These are phyloP conservation scores for Amblyopsis rosae DNA, from an alignment of 2,113 vertebrate species.

Conservation along the genomic window DNA sequence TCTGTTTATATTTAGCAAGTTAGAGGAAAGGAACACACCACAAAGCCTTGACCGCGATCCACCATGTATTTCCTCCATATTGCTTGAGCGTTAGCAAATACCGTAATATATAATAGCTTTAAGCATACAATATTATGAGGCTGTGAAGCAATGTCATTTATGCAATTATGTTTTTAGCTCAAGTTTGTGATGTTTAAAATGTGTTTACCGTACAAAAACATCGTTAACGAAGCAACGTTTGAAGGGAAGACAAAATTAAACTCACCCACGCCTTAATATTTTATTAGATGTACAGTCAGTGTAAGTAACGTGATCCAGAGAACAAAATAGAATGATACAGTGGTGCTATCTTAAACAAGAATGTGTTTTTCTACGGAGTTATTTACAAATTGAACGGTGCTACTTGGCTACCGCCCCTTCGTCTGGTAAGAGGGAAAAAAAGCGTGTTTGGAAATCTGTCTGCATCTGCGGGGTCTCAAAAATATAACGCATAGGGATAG, in stretches of 20 bases:
- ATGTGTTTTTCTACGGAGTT: conserved; percentile 16
- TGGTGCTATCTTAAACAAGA: not conserved
- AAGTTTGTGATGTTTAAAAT: not conserved
- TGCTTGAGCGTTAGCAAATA: conserved; percentile 32
- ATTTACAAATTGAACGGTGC: conserved; percentile 29
- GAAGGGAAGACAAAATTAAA: conserved; percentile 31
- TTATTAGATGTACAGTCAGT: conserved; percentile 8
- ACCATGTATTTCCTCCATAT: conserved; percentile 52
- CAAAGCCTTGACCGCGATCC: conserved; percentile 33
- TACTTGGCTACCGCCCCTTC: conserved; percentile 58
- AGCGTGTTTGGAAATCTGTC: not conserved
- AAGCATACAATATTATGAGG: not conserved
- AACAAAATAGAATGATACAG: conserved; percentile 11
- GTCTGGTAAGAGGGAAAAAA: conserved; percentile 34
- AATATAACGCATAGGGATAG: conserved; percentile 20
- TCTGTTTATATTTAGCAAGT: not conserved
- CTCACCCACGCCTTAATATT: conserved; percentile 56
- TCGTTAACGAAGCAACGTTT: conserved; percentile 29
- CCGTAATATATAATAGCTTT: not conserved
- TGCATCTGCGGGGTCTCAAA: not conserved
- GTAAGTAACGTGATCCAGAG: not conserved
- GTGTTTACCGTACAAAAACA: conserved; percentile 13
- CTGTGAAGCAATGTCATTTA: not conserved
- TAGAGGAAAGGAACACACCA: conserved; percentile 15
- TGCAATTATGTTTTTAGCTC: not conserved